A percentile compares a stretch with the other conserved stretches of the same genome.
These are phyloP conservation scores for Erinaceus europaeus DNA, from an alignment of 2,113 vertebrate genomes.

Conservation along the genomic window DNA sequence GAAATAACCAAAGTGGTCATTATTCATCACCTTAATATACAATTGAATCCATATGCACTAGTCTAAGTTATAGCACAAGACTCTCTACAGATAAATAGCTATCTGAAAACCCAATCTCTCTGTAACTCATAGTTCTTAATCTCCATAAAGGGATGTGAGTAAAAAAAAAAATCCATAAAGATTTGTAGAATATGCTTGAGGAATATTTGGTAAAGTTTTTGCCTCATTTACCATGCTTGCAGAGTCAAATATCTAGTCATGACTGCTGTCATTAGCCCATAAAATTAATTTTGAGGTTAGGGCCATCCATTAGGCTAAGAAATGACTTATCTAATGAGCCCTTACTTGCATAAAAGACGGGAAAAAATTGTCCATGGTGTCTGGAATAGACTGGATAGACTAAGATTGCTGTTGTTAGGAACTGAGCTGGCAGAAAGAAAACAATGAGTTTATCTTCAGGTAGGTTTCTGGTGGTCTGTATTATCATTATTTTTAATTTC, in stretches of 20 bases:
- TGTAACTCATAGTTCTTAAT: not conserved
- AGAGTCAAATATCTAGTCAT: not conserved
- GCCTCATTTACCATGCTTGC: not conserved
- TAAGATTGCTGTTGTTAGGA: not conserved
- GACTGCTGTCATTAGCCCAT: slow-evolving; percentile 14
- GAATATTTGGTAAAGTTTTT: not conserved
- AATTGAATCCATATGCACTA: not conserved
- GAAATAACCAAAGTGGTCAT: not conserved
- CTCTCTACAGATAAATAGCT: not conserved
- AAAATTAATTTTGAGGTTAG: slow-evolving; percentile 49
- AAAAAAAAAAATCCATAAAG: not conserved
- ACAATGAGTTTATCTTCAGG: not conserved
- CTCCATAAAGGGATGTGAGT: not conserved
- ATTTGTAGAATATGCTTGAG: not conserved
- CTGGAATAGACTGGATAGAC: not conserved
- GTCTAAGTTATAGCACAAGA: not conserved
- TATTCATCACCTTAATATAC: too few species aligned
- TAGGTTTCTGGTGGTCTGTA: not conserved
- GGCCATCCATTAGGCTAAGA: not conserved
- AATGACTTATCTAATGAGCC: slow-evolving; percentile 18
- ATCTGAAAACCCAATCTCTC: not conserved
- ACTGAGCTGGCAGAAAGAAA: not conserved
- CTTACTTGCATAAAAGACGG: not conserved
- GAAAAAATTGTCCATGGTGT: not conserved
- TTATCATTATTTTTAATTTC: too few species aligned